Base-by-base conservation (phyloP, 2,888 invertebrate genomes). In the Standfussiana lucernea region DNA sequence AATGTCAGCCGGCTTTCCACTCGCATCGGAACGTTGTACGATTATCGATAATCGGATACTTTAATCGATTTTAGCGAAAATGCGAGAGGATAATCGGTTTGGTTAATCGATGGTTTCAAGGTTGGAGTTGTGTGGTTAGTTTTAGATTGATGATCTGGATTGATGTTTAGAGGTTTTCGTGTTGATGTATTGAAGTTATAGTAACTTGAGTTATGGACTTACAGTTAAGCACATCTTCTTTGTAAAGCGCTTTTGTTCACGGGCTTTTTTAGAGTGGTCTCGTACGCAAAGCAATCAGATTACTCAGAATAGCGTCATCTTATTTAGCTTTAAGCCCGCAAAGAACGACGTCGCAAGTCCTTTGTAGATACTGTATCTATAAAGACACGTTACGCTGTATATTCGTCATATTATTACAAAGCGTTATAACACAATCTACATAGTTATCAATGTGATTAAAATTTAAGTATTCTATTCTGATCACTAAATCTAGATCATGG, bases 1-100 rank as follows among this genome's bases (percentile, higher is more conserved):
- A 95, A 95, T 95, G 95, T 94, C 95, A 94, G 91, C 73, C 56
- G 72, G 88, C 88, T 88, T 88, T 89, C 88, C 92, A 94, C 95
- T 95, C 93, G 95, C 94, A 94, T 93, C 93, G 94, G 93, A 93
- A 92, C 89, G 75, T 21, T 82, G 72, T 71, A 71, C 85, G 89
- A 85, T 85, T 85, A 92, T 90, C 89, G 89, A 88, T 92, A 92
- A 91, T 91, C 90, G 89, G 70, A 47, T 68, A 71, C 67, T 69
- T 68, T 72, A 81, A 82, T 81, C 76, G 87, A 82, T 71, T 72
- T 79, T 76, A 65, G 50, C 69, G 42, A 59, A 62, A 61, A 66
- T 71, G 8, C 35, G 64, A 77, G 61, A 69, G 56, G 77, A 67
- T 77, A 32, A 62, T 72, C 35, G 70, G 68, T 80, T 69, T 59